Conservation (phyloP, 1,140 invertebrate species). For the Triops cancriformis region DNA sequence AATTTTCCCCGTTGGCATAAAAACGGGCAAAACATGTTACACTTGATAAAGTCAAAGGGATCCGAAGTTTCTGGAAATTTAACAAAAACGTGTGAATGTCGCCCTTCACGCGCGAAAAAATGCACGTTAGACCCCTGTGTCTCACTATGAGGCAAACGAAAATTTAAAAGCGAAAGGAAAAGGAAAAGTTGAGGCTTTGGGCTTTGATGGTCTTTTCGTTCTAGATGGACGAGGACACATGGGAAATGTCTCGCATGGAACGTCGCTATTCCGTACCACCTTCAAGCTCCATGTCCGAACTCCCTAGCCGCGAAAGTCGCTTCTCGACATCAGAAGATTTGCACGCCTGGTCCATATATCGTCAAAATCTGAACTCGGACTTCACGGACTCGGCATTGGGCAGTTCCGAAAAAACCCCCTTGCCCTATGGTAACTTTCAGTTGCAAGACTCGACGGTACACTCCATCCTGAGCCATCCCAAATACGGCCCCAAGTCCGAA, state of each 20-base stretch:
- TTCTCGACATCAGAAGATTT: slow-evolving; percentile 68
- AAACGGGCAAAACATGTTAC: not conserved
- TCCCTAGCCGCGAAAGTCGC: not conserved
- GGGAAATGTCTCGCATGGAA: slow-evolving; percentile 25
- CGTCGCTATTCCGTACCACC: slow-evolving; percentile 26
- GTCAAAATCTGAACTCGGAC: slow-evolving; percentile 90
- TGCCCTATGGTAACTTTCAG: slow-evolving; percentile 88
- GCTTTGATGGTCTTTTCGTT: not conserved
- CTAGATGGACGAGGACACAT: slow-evolving; percentile 20
- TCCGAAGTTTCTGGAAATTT: not conserved
- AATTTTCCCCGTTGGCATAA: not conserved
- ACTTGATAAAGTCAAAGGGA: not conserved
- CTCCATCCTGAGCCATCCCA: slow-evolving; percentile 80
- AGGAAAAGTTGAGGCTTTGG: not conserved
- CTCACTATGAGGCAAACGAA: not conserved
- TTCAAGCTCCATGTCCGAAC: slow-evolving; percentile 20
- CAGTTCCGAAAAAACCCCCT: slow-evolving; percentile 75
- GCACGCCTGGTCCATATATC: slow-evolving; percentile 92
- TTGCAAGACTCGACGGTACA: slow-evolving; percentile 84
- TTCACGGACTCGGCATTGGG: slow-evolving; percentile 88
- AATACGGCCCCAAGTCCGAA: slow-evolving; percentile 57
- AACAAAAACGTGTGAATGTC: not conserved
- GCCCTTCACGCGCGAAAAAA: not conserved
- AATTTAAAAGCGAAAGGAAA: not conserved
- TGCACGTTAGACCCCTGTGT: not conserved